Evolutionary conservation across 2,888 invertebrate genomes (phyloP).

Genomic region (Isoperla grammatica): DNA sequence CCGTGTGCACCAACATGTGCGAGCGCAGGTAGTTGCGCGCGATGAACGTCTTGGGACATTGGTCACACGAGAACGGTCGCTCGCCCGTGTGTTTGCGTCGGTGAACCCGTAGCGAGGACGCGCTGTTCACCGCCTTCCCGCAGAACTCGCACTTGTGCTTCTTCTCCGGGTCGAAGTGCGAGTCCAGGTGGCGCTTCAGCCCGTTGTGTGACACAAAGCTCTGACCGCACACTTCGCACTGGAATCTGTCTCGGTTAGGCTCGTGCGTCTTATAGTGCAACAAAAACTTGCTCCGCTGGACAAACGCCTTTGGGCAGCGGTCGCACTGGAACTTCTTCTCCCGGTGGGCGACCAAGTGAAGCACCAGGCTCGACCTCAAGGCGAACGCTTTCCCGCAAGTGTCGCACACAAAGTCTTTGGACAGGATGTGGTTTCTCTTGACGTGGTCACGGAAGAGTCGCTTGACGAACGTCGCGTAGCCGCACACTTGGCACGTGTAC

Average conservation of each 20-base stretch:
- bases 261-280: too few species aligned
- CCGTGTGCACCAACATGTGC: constrained; percentile 18
- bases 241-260: not conserved
- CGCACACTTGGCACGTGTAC: too few species aligned
- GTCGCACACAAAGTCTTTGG: too few species aligned
- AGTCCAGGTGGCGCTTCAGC: constrained; percentile 17
- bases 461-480: too few species aligned
- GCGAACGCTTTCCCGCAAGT: too few species aligned
- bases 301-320: constrained; percentile 54
- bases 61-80: constrained; percentile 8
- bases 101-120: constrained; percentile 10
- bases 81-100: constrained; percentile 16
- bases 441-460: too few species aligned
- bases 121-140: constrained; percentile 17
- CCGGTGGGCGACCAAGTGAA: too few species aligned
- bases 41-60: constrained; percentile 5
- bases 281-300: too few species aligned
- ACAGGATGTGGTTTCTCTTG: too few species aligned
- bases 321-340: constrained; percentile 45
- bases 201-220: constrained; percentile 41
- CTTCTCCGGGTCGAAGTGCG: constrained; percentile 15
- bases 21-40: constrained; percentile 11
- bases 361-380: too few species aligned
- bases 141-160: constrained; percentile 16
- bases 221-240: constrained; percentile 22